Evolutionary conservation across 2,797 vertebrate genomes (phyloP), one percentile per base, ranked within the genome.

Genomic region (Pangasius macronema): DNA sequence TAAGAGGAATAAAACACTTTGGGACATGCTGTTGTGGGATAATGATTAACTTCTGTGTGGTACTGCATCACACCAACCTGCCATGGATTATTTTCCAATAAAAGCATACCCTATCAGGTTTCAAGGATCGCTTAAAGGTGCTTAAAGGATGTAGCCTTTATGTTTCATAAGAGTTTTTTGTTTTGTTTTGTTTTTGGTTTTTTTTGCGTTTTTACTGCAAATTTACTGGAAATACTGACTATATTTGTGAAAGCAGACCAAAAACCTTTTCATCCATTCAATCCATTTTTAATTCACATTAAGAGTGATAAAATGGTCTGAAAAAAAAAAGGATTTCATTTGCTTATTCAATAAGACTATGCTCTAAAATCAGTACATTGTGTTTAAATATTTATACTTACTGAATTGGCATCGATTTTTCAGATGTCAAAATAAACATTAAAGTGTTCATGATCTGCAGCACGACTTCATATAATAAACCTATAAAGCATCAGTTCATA

Each of bases 311-410:
- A 30, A 27, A 80, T 27, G 20, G 10, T 36, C 9, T 36, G 9
- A 4, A 36, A 57, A 49, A 27, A 59, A 49, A 27, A 63, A 24
- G 10, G 7, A 36, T 33, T 57, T 59, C 9, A 61, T 81, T 39
- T 67, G 42, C 30, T 49, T 33, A 82, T 65, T 82, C 16, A 65
- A 51, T 67, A 82, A 33, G 24, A 30, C 7, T 77, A 20, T 55
- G n/a, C 11, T 33, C 30, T 33, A 79, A 30, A n/a, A 53, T 51
- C 6, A n/a, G 13, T n/a, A 27, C 14, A 61, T 39, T 2, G 8
- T 49, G 36, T 42, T 82, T 65, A 67, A 83, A 83, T 53, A 83
- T 83, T 83, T 51, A 65, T 65, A 61, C 55, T 42, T 59, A 81
- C 11, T 81, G 55, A 59, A 24, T 27, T 81, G 76, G 30, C 9